A percentile compares a stretch with the other conserved stretches of the same genome.
Conservation (phyloP, 2,113 vertebrate genomes). For the Alces alces region DNA sequence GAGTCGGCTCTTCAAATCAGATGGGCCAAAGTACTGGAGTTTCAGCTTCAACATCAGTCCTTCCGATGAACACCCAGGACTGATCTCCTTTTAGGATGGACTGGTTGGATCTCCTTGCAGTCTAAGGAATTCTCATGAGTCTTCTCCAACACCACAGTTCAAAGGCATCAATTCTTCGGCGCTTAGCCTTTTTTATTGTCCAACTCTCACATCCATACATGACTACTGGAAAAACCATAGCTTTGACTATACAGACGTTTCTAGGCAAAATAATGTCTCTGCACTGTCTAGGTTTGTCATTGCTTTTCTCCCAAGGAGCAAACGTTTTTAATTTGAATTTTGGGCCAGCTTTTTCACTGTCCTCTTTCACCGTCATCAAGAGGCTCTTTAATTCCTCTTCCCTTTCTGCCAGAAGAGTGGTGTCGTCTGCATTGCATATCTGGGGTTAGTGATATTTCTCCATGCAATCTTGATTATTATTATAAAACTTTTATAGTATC, state of each 20-base stretch:
- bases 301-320: neutral
- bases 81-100: neutral
- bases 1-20: neutral
- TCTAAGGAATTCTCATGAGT: neutral
- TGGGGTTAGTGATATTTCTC: neutral
- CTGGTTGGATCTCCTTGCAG: neutral
- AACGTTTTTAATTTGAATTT: neutral
- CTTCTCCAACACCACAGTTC: neutral
- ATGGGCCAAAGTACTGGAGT: neutral
- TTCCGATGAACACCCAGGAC: neutral
- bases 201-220: neutral
- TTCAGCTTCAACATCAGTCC: neutral
- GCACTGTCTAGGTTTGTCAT: neutral
- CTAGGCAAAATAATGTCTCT: neutral
- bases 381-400: neutral
- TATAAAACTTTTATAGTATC: neutral
- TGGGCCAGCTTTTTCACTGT: neutral
- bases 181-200: neutral
- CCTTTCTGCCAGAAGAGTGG: neutral
- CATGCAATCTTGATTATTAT: neutral
- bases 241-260: neutral
- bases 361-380: neutral
- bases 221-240: neutral
- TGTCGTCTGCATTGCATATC: neutral
- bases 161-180: neutral